Conservation (phyloP, 2,888 invertebrate species). For the Erynnis tages region DNA sequence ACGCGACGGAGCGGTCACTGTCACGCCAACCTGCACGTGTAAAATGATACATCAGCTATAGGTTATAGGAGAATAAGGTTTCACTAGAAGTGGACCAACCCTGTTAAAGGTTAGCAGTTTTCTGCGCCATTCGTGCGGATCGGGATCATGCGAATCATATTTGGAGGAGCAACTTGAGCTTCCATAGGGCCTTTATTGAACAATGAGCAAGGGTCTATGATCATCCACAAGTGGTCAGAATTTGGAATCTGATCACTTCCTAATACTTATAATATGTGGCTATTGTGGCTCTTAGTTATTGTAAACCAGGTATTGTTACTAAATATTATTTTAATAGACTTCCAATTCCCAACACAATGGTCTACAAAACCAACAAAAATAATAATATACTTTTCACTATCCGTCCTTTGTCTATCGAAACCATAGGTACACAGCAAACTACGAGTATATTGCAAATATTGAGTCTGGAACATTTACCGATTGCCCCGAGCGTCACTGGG, state of each 20-base stretch:
- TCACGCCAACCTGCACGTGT: constrained; percentile 76
- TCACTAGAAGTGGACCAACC: background rate
- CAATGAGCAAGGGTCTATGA: too few relatives aligned
- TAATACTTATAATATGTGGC: too few relatives aligned
- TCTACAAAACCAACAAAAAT: too few relatives aligned
- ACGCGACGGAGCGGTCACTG: constrained; percentile 91
- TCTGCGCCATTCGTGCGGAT: background rate
- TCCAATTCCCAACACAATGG: too few relatives aligned
- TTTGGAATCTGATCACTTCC: too few relatives aligned
- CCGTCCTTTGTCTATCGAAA: constrained; percentile 1
- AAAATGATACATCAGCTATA: constrained; percentile 2
- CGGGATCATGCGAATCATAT: too few relatives aligned
- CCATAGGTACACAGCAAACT: background rate
- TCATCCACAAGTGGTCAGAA: too few relatives aligned
- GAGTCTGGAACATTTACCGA: constrained; percentile 5
- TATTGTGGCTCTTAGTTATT: too few relatives aligned
- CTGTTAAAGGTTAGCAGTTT: constrained; percentile 2
- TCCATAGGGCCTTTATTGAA: too few relatives aligned
- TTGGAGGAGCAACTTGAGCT: too few relatives aligned
- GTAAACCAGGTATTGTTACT: too few relatives aligned
- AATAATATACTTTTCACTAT: constrained; percentile 2
- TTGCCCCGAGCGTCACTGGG: constrained; percentile 16
- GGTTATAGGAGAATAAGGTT: background rate
- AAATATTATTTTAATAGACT: too few relatives aligned
- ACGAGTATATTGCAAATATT: constrained; percentile 15